phyloP scores from a whole-genome alignment of 2,888 invertebrate species.

The Dorcus hopei region DNA sequence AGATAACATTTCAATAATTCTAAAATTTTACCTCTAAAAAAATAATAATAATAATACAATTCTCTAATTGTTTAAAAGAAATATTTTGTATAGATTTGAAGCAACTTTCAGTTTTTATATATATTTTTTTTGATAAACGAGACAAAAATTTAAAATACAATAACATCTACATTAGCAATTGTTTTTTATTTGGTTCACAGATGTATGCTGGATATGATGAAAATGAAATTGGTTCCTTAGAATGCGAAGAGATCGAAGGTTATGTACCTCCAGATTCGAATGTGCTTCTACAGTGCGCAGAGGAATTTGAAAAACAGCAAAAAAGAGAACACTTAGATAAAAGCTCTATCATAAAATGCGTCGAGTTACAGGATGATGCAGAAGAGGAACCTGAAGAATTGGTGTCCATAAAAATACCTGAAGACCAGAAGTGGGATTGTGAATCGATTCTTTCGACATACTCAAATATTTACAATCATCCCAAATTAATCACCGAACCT shows the following conservation, averaged over 20 bases:
- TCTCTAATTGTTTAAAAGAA: no score
- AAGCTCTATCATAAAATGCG: slow-evolving; percentile 41
- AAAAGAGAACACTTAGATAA: slow-evolving; percentile 57
- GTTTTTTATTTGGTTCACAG: slow-evolving; percentile 38
- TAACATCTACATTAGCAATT: no score
- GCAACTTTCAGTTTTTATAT: no score
- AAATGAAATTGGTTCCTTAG: slow-evolving; percentile 83
- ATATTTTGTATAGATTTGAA: no score
- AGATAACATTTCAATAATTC: no score
- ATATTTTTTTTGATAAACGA: no score
- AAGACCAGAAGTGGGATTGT: slow-evolving; percentile 82
- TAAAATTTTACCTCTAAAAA: no score
- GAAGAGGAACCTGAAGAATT: slow-evolving; percentile 56
- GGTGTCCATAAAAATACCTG: slow-evolving; percentile 59
- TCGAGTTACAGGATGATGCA: slow-evolving; percentile 24
- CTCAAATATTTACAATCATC: slow-evolving; percentile 90
- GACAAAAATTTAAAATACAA: no score
- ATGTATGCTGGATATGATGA: slow-evolving; percentile 84
- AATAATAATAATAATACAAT: no score
- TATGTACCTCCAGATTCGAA: slow-evolving; percentile 66
- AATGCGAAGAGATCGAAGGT: slow-evolving; percentile 87
- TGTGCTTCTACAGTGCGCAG: slow-evolving; percentile 67
- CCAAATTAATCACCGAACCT: slow-evolving; percentile 77
- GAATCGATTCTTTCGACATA: slow-evolving; percentile 87
- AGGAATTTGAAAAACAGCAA: slow-evolving; percentile 68